Evolutionary conservation across 2,888 invertebrate genomes (phyloP), one percentile per base, ranked within the genome.

Genomic region (Cancer borealis): DNA sequence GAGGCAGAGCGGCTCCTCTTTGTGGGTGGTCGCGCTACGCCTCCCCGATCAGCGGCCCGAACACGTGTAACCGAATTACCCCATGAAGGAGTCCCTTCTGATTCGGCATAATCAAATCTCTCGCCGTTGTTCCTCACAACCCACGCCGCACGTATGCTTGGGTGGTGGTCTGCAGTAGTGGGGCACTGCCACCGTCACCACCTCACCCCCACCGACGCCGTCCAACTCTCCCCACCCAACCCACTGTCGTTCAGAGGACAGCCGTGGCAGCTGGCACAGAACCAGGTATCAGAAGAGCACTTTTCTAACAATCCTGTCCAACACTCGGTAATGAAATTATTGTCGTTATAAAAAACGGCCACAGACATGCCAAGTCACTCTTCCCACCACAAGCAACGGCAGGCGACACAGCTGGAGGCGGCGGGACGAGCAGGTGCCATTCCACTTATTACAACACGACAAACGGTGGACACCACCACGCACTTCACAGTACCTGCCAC

Each of bases 251-350:
- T 66, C 66, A n/a, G 2, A n/a, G 66, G 66, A 66, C 66, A 66
- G 66, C n/a, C 66, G n/a, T 66, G 66, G n/a, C 66, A 66, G 66
- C 21, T n/a, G 66, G n/a, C 66, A n/a, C 66, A 21, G 66, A 66
- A 66, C 66, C 66, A 66, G 21, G n/a, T 66, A 66, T n/a, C 66
- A 66, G 66, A 66, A n/a, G n/a, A 66, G 66, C 66, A 66, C 66
- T 21, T 66, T n/a, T 66, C 66, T 6, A 54, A 54, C 54, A 54
- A 54, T 66, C 66, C 66, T 66, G 66, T 66, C 66, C 21, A 66
- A 66, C 66, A n/a, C 21, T 66, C n/a, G 66, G 21, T 66, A 66
- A 66, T 66, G n/a, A 66, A 66, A 66, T 66, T 66, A 66, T 66
- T 66, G 73, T 73, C 17, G 73, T 6, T n/a, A n/a, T 3, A 73